Evolutionary conservation across 2,113 vertebrate species (phyloP).

Genomic region (Laterallus jamaicensis): DNA sequence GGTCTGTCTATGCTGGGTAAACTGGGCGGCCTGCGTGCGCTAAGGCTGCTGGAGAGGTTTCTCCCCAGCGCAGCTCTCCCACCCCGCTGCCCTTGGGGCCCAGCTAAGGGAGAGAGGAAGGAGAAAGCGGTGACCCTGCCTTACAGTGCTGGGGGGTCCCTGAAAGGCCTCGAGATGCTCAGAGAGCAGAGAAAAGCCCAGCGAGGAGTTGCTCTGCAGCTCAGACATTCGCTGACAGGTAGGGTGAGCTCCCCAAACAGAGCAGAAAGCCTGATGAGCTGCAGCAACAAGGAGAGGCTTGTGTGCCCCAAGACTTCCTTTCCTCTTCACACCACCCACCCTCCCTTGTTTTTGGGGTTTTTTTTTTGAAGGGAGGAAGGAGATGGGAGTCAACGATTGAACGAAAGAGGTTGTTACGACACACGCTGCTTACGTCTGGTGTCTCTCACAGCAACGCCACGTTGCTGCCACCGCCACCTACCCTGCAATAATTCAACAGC

Average conservation of each 20-base stretch:
- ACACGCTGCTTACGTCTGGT: accelerated
- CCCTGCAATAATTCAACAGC: not conserved
- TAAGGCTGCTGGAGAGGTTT: not conserved
- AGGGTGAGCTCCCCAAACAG: not conserved
- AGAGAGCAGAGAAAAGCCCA: not conserved
- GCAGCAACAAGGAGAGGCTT: not conserved
- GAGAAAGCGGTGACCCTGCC: accelerated
- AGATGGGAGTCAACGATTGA: not conserved
- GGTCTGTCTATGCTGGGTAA: not conserved
- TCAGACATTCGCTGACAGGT: not conserved
- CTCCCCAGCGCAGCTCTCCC: not conserved
- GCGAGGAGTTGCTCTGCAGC: not conserved
- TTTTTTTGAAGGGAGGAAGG: too few relatives aligned
- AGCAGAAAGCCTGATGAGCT: not conserved
- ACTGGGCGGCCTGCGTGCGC: accelerated
- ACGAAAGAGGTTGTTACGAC: not conserved
- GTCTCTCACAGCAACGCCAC: not conserved
- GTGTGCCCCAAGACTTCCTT: too few relatives aligned
- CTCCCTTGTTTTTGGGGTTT: not conserved
- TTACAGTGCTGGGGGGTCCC: accelerated
- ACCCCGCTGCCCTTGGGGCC: not conserved
- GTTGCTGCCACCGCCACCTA: not conserved
- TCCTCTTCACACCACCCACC: too few relatives aligned
- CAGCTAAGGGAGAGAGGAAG: not conserved
- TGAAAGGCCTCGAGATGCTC: too few relatives aligned